Conservation (phyloP, 2,113 vertebrate genomes). For the Oncorhynchus keta region DNA sequence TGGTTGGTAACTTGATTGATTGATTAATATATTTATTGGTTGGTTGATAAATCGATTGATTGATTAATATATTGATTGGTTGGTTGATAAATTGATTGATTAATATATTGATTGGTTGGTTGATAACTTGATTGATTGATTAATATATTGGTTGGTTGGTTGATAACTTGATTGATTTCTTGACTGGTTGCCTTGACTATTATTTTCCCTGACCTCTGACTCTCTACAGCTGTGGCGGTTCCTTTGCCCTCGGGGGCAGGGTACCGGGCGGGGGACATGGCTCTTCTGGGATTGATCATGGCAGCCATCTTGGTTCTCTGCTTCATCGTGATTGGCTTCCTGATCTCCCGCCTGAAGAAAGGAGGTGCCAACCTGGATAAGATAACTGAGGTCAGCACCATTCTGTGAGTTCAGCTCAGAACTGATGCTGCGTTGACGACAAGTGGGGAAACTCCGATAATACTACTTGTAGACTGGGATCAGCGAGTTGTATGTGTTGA, state of each 20-base stretch:
- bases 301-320: conserved; percentile 75
- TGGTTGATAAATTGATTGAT: no score
- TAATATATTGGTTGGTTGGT: no score
- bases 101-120: no score
- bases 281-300: conserved; percentile 75
- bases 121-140: no score
- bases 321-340: conserved; percentile 76
- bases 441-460: no score
- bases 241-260: conserved; percentile 63
- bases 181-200: neutral
- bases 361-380: conserved; percentile 58
- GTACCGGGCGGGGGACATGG: conserved; percentile 79
- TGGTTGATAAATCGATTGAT: no score
- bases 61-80: neutral
- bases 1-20: no score
- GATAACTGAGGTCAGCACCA: conserved; percentile 66
- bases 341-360: conserved; percentile 70
- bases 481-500: no score
- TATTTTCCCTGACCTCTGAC: conserved; percentile 6
- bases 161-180: no score
- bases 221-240: conserved; percentile 46
- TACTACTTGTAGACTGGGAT: no score
- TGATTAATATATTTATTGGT: no score
- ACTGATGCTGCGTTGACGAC: neutral
- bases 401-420: conserved; percentile 44